Base-by-base conservation (phyloP, 2,113 vertebrate species). In the Pithys albifrons region DNA sequence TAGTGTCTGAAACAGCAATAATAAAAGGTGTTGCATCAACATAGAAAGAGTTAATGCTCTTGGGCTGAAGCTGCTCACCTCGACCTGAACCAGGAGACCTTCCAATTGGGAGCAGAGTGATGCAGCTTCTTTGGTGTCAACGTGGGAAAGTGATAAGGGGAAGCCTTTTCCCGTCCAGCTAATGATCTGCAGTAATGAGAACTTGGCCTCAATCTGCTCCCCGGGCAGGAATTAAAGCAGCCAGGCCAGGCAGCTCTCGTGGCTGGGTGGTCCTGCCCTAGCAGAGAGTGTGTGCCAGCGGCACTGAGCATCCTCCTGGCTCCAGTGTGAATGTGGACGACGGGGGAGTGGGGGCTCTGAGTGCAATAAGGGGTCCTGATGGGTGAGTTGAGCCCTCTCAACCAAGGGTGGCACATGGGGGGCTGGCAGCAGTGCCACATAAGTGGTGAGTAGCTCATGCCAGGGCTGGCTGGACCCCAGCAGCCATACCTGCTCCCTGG, bases 291-390 rank as follows among this genome's bases (percentile, higher is more conserved):
- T 2, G 16, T 73, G 78, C 74, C 22, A 41, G 76, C 2, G 3
- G 58, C 4, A 0, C 91, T 0, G 8, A 91, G 41, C 72, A 55
- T 25, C 54, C 51, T 59, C 43, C 41, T 41, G 8, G 2, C 66
- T 46, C 57, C 31, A 0, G 46, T 11, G 4, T 9, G 5, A 35
- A 3, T 0, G 2, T 8, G 67, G 52, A 0, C 5, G 9, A 12
- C 29, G 31, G 75, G 71, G 45, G 27, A 49, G 7, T 1, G 41
- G 33, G 58, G 25, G 2, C 35, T 57, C 61, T 3, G 14, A 24
- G 46, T 6, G 85, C 31, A 20, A 0, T 1, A 10, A 15, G 39
- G 75, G 59, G 29, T 70, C 23, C 33, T 1, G 2, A 12, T 24
- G 59, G 71, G 57, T 37, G 57, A 35, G 61, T 71, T 67, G 57